Conservation (phyloP, 2,888 invertebrate species). For the Dicyrtomina minuta region DNA sequence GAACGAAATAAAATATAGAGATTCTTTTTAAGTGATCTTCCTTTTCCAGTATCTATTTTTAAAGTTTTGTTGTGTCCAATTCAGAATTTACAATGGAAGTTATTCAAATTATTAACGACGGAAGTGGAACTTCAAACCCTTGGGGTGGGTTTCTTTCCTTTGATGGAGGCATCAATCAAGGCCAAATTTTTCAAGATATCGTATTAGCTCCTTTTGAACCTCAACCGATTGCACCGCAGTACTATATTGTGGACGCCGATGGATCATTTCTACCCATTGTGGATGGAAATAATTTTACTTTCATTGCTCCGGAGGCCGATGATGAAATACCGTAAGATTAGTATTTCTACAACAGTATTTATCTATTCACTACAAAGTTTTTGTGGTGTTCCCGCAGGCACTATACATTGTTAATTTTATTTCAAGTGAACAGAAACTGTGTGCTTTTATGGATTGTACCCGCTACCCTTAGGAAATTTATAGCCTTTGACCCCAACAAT, state of each 20-base stretch:
- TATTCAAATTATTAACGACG: conserved; percentile 20
- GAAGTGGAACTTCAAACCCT: conserved; percentile 2
- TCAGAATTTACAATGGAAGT: conserved; percentile 20
- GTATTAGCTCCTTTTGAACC: conserved; percentile 21
- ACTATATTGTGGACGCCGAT: conserved; percentile 26
- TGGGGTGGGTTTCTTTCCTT: conserved; percentile 21
- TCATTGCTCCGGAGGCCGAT: conserved; percentile 15
- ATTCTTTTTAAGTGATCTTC: too few species aligned
- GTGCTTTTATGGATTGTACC: too few species aligned
- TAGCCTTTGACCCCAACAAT: too few species aligned
- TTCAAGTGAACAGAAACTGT: too few species aligned
- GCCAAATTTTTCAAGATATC: conserved; percentile 11
- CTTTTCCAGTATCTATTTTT: too few species aligned
- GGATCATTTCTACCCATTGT: conserved; percentile 27
- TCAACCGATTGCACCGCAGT: conserved; percentile 14
- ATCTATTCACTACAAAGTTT: too few species aligned
- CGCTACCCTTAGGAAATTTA: too few species aligned
- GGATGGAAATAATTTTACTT: conserved; percentile 21
- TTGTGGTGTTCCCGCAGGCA: too few species aligned
- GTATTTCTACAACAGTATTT: too few species aligned
- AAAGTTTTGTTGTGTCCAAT: too few species aligned
- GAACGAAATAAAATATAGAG: too few species aligned
- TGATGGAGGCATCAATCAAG: conserved; percentile 10
- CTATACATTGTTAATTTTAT: too few species aligned
- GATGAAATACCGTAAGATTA: conserved; percentile 31